Percentiles rank a stretch among this genome's conserved stretches.
Evolutionary conservation across 2,113 vertebrate genomes (phyloP).

Genomic region (Capreolus pygargus): DNA sequence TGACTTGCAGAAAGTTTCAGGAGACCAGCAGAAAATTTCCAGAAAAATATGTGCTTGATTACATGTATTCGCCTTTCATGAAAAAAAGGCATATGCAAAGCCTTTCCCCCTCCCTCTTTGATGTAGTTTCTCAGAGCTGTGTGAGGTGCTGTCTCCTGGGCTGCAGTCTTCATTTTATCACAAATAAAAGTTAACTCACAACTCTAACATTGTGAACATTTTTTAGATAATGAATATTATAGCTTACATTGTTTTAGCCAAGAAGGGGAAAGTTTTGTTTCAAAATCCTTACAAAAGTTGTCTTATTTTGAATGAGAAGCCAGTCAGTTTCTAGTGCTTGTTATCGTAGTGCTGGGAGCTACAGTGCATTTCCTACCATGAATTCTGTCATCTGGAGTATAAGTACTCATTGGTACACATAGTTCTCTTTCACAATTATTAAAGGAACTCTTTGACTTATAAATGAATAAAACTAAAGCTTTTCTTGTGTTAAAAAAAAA

Average conservation of each 20-base stretch:
- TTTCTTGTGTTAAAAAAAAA: neutral
- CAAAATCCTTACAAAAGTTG: neutral
- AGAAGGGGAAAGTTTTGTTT: neutral
- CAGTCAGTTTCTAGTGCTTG: neutral
- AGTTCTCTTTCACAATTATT: neutral
- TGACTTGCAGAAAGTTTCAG: neutral
- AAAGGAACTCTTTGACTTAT: neutral
- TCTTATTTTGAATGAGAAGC: neutral
- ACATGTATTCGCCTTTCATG: neutral
- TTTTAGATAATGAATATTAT: neutral
- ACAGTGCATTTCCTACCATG: neutral
- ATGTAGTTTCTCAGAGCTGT: neutral
- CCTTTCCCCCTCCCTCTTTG: neutral
- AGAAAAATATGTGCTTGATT: neutral
- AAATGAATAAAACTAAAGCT: neutral
- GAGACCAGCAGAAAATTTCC: neutral
- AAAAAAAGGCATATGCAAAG: neutral
- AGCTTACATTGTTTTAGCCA: neutral
- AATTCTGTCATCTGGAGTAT: neutral
- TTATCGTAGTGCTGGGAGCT: neutral
- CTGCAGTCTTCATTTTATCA: neutral
- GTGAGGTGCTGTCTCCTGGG: neutral
- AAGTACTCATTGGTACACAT: neutral
- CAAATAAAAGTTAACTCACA: neutral
- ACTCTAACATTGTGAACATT: neutral